A percentile compares a stretch with the other conserved stretches of the same genome.
These are phyloP conservation scores for Sphaeridia pumilis DNA, from an alignment of 2,888 invertebrate species.

Conservation along the genomic window DNA sequence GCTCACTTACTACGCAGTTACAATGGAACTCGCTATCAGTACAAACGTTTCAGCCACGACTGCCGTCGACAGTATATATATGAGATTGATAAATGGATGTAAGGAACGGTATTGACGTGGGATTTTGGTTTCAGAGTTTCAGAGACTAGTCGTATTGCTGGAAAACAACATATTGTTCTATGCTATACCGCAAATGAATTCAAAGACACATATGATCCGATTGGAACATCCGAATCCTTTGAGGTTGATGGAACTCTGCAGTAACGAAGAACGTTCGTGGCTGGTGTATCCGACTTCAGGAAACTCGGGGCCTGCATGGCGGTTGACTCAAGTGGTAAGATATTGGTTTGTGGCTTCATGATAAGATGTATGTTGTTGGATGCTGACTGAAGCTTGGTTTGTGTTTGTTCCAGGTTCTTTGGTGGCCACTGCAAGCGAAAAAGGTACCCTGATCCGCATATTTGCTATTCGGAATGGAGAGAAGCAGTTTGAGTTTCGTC, in stretches of 20 bases:
- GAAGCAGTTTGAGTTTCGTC: conserved; percentile 85
- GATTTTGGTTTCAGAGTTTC: too few species aligned
- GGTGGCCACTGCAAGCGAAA: conserved; percentile 76
- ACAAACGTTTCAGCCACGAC: too few species aligned
- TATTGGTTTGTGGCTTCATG: too few species aligned
- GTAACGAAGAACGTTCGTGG: conserved; percentile 77
- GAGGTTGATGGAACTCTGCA: conserved; percentile 83
- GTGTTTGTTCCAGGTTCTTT: conserved; percentile 53
- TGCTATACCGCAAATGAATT: conserved; percentile 95
- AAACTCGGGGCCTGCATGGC: conserved; percentile 62
- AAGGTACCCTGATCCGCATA: conserved; percentile 94
- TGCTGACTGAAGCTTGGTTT: not conserved
- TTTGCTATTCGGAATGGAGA: conserved; percentile 74
- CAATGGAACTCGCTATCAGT: too few species aligned
- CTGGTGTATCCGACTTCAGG: conserved; percentile 80
- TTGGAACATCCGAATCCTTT: conserved; percentile 91
- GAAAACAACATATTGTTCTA: conserved; percentile 96
- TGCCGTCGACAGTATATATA: too few species aligned
- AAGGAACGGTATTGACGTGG: too few species aligned
- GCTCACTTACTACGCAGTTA: too few species aligned
- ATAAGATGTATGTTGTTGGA: too few species aligned
- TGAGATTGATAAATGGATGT: too few species aligned
- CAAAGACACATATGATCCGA: conserved; percentile 81
- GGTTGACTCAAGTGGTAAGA: not conserved
- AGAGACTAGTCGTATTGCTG: conserved; percentile 88